phyloP scores from a whole-genome alignment of 2,797 vertebrate genomes.

The Cirrhinus mrigala region DNA sequence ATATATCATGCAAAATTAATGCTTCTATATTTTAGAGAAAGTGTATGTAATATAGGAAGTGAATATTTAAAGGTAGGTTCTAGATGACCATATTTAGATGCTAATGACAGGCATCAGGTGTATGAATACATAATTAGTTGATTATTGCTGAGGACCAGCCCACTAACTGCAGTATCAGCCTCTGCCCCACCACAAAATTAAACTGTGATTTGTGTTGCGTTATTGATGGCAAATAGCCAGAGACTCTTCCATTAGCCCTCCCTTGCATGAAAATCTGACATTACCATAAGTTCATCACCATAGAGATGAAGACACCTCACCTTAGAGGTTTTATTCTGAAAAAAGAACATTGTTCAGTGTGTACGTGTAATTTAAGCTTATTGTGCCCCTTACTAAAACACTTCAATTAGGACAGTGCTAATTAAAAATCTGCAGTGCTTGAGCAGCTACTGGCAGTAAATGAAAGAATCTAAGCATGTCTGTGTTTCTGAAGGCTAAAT shows the following conservation, averaged over 20 bases:
- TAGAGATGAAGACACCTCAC: slow-evolving; percentile 16
- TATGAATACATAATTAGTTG: background rate
- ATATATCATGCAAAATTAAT: too few species aligned
- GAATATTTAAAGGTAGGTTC: background rate
- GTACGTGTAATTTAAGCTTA: slow-evolving; percentile 7
- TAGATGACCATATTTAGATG: background rate
- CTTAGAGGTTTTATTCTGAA: background rate
- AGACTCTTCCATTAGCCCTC: too few species aligned
- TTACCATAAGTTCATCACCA: background rate
- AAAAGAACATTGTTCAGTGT: background rate
- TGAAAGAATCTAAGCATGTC: slow-evolving; percentile 15
- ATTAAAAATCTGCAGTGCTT: background rate
- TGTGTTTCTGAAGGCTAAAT: slow-evolving; percentile 21
- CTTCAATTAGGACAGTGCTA: background rate
- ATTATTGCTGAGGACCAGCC: background rate
- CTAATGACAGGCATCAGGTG: background rate
- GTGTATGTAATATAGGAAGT: background rate
- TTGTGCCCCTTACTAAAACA: background rate
- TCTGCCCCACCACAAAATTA: background rate
- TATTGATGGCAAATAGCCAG: slow-evolving; percentile 5
- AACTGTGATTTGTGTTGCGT: slow-evolving; percentile 12
- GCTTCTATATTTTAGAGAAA: too few species aligned
- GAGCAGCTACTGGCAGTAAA: slow-evolving; percentile 9
- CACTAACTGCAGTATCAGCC: background rate
- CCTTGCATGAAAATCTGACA: background rate